Percentiles rank a stretch among this genome's conserved stretches.
phyloP scores from a whole-genome alignment of 1,140 invertebrate genomes.

The Phymorhynchus buccinoides region DNA sequence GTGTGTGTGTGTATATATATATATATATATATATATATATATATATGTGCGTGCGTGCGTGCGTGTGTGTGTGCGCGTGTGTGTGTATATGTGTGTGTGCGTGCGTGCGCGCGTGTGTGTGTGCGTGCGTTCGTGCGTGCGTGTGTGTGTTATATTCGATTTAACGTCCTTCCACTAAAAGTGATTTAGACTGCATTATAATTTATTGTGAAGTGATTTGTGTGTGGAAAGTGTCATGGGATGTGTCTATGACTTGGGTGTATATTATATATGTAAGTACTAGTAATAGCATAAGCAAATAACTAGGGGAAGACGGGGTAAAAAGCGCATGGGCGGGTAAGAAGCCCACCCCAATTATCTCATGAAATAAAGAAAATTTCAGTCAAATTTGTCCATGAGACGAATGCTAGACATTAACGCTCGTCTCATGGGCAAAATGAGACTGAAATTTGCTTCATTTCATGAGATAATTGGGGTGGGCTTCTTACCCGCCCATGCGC shows the following conservation, averaged over 20 bases:
- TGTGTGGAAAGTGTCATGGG: neutral
- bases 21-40: neutral
- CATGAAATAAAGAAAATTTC: no score
- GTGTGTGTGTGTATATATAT: neutral
- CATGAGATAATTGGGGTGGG: no score
- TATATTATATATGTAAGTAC: neutral
- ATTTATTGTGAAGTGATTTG: neutral
- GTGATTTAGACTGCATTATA: neutral
- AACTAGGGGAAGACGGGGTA: no score
- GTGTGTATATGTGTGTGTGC: neutral
- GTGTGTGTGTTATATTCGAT: constrained; percentile 1
- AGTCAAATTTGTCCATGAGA: no score
- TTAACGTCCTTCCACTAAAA: neutral
- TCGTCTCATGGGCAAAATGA: no score
- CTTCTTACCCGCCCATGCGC: no score
- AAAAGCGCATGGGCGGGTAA: no score
- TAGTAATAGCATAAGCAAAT: neutral
- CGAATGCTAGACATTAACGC: no score
- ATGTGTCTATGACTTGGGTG: neutral
- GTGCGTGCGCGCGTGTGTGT: neutral
- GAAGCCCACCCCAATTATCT: no score
- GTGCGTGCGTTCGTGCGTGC: neutral
- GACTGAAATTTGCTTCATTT: no score
- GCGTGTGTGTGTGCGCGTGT: neutral
- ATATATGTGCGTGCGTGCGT: neutral